Conservation (phyloP, 2,113 vertebrate species). For the Mobula birostris region DNA sequence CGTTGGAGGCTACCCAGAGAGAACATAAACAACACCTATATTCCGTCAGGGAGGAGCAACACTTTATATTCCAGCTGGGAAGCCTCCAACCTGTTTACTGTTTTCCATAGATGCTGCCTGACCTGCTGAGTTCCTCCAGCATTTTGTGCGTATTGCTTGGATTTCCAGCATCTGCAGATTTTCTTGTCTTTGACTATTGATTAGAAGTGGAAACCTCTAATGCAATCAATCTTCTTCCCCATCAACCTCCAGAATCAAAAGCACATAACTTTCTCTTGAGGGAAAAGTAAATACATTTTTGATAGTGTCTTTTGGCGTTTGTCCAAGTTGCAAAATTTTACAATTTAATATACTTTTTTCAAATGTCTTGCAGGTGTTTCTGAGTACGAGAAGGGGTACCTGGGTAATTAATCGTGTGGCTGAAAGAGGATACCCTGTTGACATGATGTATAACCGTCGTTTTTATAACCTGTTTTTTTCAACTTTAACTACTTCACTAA, state of each 20-base stretch:
- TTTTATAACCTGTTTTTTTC: conserved; percentile 48
- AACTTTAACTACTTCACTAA: not conserved
- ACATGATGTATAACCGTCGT: conserved; percentile 59
- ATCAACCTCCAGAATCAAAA: not conserved
- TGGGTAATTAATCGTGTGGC: conserved; percentile 73
- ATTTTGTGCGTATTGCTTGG: too few species aligned
- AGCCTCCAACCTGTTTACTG: too few species aligned
- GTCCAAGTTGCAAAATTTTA: not conserved
- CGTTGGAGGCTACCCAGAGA: too few species aligned
- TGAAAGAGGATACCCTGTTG: conserved; percentile 62
- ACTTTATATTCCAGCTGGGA: too few species aligned
- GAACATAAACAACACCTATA: too few species aligned
- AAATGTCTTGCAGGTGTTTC: conserved; percentile 66
- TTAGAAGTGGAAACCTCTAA: not conserved
- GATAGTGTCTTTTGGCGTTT: not conserved
- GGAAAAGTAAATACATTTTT: not conserved
- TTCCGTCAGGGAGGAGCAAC: too few species aligned
- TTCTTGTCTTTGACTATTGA: not conserved
- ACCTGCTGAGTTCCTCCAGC: too few species aligned
- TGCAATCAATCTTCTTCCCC: not conserved
- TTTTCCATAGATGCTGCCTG: too few species aligned
- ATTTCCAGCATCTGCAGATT: too few species aligned
- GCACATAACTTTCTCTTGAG: not conserved
- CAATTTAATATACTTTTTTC: not conserved
- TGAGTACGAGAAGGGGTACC: conserved; percentile 73